Evolutionary conservation across 2,113 vertebrate species (phyloP).

Genomic region (Tetrax tetrax): DNA sequence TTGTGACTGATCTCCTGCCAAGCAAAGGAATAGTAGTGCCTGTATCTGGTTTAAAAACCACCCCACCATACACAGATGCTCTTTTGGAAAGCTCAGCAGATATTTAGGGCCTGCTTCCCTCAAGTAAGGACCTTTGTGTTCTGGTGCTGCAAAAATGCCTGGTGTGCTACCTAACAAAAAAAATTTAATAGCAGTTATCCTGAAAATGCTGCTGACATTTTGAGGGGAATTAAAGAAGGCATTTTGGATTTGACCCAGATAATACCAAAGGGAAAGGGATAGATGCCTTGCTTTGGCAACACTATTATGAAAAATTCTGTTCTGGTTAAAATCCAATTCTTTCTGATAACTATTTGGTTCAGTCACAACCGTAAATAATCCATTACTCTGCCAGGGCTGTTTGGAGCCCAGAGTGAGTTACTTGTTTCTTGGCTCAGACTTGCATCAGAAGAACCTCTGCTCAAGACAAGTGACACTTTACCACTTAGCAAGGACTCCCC

Average conservation of each 20-base stretch:
- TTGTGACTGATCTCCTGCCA: not conserved
- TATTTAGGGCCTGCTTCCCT: not conserved
- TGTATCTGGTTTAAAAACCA: not conserved
- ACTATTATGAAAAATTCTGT: not conserved
- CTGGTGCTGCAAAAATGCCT: not conserved
- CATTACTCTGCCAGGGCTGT: not conserved
- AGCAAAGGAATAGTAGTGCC: not conserved
- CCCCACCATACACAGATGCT: not conserved
- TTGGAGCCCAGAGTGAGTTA: not conserved
- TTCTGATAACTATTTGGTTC: not conserved
- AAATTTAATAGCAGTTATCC: not conserved
- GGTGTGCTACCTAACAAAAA: not conserved
- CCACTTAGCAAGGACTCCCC: not conserved
- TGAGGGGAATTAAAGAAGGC: not conserved
- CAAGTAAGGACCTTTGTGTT: not conserved
- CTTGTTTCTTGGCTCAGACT: not conserved
- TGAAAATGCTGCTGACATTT: not conserved
- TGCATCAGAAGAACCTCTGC: not conserved
- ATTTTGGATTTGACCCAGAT: not conserved
- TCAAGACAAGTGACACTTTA: not conserved
- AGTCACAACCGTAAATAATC: not conserved
- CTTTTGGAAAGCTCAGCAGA: not conserved
- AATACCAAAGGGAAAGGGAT: not conserved
- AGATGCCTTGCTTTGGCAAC: not conserved
- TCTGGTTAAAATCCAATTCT: conserved; percentile 16